Conservation (phyloP, 2,797 vertebrate species). For the Falco naumanni region DNA sequence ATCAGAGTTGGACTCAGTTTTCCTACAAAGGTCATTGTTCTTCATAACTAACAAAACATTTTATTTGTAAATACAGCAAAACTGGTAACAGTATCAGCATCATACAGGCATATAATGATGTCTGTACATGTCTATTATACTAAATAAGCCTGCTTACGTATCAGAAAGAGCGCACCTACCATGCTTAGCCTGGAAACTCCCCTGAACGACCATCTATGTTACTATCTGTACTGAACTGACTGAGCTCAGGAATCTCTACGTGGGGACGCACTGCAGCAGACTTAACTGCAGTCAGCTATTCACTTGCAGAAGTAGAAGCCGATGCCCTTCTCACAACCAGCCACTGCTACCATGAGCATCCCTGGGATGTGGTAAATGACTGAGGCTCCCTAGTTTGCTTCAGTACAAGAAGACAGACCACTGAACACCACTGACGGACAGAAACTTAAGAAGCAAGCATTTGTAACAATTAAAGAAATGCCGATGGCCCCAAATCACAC, state of each 20-base stretch:
- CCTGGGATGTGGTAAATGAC: not conserved
- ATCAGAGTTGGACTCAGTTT: not conserved
- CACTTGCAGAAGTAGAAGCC: not conserved
- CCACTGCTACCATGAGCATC: not conserved
- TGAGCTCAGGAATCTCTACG: not conserved
- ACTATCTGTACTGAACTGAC: not conserved
- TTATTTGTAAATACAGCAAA: slow-evolving; percentile 4
- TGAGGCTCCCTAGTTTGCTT: not conserved
- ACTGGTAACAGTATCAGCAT: not conserved
- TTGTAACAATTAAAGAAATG: not conserved
- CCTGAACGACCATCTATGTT: not conserved
- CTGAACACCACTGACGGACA: not conserved
- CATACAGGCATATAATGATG: not conserved
- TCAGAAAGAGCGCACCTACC: not conserved
- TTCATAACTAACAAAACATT: not conserved
- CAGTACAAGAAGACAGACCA: not conserved
- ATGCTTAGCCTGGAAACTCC: not conserved
- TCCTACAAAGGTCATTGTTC: not conserved
- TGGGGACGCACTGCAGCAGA: not conserved
- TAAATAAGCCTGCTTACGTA: not conserved
- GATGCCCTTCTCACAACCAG: not conserved
- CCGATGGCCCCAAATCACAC: not conserved
- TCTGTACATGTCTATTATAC: not conserved
- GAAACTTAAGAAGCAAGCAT: not conserved
- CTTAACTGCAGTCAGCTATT: not conserved